Conservation (phyloP, 2,113 vertebrate genomes). For the Muntiacus reevesi region DNA sequence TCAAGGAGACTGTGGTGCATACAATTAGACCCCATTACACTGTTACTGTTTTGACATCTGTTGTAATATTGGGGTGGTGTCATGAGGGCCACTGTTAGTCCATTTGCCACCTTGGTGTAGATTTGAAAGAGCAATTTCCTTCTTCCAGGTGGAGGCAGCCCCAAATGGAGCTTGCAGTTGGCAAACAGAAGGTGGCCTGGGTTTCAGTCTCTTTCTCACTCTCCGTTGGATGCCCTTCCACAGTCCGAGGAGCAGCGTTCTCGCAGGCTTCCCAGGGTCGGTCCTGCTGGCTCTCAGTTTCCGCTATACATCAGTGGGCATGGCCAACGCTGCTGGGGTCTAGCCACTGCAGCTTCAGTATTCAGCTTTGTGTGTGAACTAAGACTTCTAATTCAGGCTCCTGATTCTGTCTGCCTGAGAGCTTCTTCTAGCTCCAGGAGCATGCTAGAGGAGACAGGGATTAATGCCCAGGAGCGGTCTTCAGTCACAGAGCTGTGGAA, state of each 20-base stretch:
- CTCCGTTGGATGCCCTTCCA: neutral
- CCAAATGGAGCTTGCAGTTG: neutral
- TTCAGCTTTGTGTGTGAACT: neutral
- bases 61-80: neutral
- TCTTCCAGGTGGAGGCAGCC: neutral
- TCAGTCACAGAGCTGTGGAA: neutral
- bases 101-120: neutral
- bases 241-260: neutral
- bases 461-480: neutral
- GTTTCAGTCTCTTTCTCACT: neutral
- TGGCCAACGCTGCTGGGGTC: too few species aligned
- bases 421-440: conserved; percentile 12
- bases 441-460: neutral
- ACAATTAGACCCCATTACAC: neutral
- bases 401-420: neutral
- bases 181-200: neutral
- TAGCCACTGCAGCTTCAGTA: neutral
- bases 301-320: neutral
- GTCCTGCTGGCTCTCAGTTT: neutral
- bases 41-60: neutral
- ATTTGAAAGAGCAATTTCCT: neutral
- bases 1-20: neutral
- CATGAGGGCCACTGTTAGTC: neutral
- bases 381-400: neutral
- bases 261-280: neutral